Base-by-base conservation (phyloP, 2,797 vertebrate species). In the Sarcoramphus papa region DNA sequence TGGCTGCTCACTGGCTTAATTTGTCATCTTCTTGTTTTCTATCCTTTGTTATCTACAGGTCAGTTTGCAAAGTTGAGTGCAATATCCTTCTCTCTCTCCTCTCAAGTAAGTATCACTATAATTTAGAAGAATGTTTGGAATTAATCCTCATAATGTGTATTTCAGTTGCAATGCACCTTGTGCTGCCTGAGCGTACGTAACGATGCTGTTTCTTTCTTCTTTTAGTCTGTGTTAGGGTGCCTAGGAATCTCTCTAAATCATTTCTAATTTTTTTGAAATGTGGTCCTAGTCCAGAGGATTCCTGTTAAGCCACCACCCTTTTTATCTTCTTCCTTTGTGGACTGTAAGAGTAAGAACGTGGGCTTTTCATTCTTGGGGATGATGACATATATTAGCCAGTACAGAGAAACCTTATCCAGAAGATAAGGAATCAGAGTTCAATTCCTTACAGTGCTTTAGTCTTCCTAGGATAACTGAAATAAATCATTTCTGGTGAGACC, bases 11-110 rank as follows among this genome's bases (percentile, higher is more conserved):
- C 97, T 41, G 89, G 93, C 98, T 98, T 97, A 97, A 97, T 92
- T 82, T 98, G 95, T 98, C 95, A 97, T 97, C 96, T 98, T 97
- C 96, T 97, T 97, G 95, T 98, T 98, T 97, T 98, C 96, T 98
- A 37, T 97, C 97, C 97, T 98, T 97, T 98, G 96, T 98, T 98
- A 95, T 86, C 97, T 97, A 63, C 98, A 99, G 99, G 99, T 99
- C 98, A 99, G 99, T 96, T 98, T 99, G 98, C 99, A 99, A 98
- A 99, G 99, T 98, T 99, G 98, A 99, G 98, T 96, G 96, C 95
- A 97, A 97, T 98, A 95, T 97, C 97, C 97, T 98, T 98, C 98
- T 98, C 65, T 95, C 97, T 98, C 98, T 98, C 96, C 97, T 98
- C 97, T 98, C 97, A 98, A 98, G 99, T 99, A 98, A 98, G 99